Percentiles rank a stretch among this genome's conserved stretches.
These are phyloP conservation scores for Anagrus nilaparvatae DNA, from an alignment of 1,140 invertebrate genomes.

Conservation along the genomic window DNA sequence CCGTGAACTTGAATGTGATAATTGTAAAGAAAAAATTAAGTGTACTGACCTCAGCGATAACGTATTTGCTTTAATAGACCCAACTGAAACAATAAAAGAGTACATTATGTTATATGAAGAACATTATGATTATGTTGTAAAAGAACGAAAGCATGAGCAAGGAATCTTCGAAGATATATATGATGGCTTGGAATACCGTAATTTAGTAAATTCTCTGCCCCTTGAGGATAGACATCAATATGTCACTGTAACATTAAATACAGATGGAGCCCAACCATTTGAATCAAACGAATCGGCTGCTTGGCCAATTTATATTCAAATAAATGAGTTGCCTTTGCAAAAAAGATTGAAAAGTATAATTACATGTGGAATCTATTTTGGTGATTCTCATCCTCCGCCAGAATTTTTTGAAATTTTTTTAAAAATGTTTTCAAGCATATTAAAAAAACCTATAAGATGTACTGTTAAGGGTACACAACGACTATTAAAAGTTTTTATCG, in stretches of 20 bases:
- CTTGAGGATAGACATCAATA: neutral
- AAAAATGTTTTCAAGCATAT: neutral
- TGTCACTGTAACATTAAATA: conserved; percentile 5
- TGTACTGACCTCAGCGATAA: neutral
- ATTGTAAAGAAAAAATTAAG: neutral
- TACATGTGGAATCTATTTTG: conserved; percentile 3
- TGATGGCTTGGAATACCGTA: conserved; percentile 3
- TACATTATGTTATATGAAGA: neutral
- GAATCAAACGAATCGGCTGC: conserved; percentile 4
- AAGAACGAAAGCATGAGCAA: neutral
- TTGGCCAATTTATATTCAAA: conserved; percentile 7
- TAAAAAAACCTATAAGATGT: conserved; percentile 4
- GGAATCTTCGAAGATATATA: conserved; percentile 4
- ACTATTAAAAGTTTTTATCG: conserved; percentile 3
- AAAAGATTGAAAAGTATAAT: conserved; percentile 2
- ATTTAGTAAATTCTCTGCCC: conserved; percentile 3
- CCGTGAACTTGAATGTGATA: no score
- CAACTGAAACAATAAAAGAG: neutral
- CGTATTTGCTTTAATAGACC: neutral
- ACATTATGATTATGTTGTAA: conserved; percentile 1
- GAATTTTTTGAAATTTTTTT: conserved; percentile 8
- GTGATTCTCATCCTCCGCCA: conserved; percentile 2
- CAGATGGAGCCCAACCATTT: conserved; percentile 10
- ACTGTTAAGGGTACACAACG: neutral
- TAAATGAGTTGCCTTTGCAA: conserved; percentile 9